phyloP scores from a whole-genome alignment of 2,113 vertebrate species.

The Lepus timidus region DNA sequence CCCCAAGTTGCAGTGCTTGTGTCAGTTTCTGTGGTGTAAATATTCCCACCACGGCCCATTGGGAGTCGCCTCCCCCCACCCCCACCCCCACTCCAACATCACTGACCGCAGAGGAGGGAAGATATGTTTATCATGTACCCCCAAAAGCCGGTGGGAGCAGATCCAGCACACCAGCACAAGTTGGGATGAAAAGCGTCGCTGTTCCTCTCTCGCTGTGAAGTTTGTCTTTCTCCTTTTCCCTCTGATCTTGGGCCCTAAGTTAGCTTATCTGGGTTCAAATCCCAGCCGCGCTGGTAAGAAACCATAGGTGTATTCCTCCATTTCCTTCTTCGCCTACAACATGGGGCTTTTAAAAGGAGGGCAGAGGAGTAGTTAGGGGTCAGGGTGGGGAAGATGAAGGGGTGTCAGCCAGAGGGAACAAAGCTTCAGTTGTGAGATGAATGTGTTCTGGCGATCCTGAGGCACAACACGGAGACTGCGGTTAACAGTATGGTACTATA shows the following conservation, averaged over 20 bases:
- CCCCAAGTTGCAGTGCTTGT: not conserved
- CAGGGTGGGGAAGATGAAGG: not conserved
- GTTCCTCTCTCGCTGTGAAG: not conserved
- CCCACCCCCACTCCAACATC: not conserved
- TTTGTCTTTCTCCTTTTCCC: not conserved
- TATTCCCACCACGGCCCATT: not conserved
- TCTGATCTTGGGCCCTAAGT: not conserved
- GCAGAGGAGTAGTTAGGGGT: not conserved
- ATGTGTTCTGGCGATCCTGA: not conserved
- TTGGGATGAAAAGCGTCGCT: not conserved
- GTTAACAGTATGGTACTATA: too few relatives aligned
- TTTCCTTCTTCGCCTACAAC: not conserved
- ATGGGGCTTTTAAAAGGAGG: not conserved
- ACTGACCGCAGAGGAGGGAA: not conserved
- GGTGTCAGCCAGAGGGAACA: not conserved
- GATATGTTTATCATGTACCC: not conserved
- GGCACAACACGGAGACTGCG: not conserved
- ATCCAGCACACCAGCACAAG: not conserved
- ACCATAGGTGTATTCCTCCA: not conserved
- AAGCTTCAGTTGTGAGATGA: not conserved
- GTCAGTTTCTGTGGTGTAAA: not conserved
- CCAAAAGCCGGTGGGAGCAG: accelerated
- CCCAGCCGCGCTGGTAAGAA: not conserved
- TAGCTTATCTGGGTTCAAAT: not conserved
- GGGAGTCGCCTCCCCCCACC: not conserved